These are phyloP conservation scores for Hesperia comma DNA, from an alignment of 2,888 invertebrate species.

Conservation along the genomic window DNA sequence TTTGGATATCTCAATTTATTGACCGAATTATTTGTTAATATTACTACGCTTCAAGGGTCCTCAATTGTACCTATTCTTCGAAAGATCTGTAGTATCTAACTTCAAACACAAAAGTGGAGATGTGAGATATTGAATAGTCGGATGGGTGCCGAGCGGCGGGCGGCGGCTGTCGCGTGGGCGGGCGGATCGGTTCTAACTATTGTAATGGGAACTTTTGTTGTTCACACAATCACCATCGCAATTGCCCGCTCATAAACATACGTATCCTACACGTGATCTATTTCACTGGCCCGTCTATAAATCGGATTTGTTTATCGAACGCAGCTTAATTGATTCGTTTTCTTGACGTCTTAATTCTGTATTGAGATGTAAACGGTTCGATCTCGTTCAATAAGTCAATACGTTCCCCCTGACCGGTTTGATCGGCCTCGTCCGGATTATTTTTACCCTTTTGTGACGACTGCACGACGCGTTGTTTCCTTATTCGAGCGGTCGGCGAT, in stretches of 20 bases:
- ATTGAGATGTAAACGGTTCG: background rate
- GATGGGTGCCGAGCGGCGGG: background rate
- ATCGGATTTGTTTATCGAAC: background rate
- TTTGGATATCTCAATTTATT: background rate
- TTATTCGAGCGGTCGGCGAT: background rate
- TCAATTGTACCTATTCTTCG: background rate
- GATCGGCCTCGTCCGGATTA: background rate
- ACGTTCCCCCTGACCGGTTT: background rate
- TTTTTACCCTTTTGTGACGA: background rate
- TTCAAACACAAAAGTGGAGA: background rate
- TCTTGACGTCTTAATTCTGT: background rate
- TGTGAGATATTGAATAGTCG: background rate
- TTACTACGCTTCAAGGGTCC: background rate
- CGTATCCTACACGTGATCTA: background rate
- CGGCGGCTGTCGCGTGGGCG: slow-evolving; percentile 1
- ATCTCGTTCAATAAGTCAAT: slow-evolving; percentile 1
- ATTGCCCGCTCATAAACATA: background rate
- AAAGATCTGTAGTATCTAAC: slow-evolving; percentile 2
- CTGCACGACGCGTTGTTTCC: background rate
- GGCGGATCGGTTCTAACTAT: slow-evolving; percentile 3
- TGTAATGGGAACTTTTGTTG: slow-evolving; percentile 2
- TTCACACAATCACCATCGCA: background rate
- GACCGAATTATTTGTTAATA: too few relatives aligned
- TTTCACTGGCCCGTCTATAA: background rate
- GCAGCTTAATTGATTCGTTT: slow-evolving; percentile 2